Base-by-base conservation (phyloP, 2,797 vertebrate genomes). In the Syngnathus rostellatus region DNA sequence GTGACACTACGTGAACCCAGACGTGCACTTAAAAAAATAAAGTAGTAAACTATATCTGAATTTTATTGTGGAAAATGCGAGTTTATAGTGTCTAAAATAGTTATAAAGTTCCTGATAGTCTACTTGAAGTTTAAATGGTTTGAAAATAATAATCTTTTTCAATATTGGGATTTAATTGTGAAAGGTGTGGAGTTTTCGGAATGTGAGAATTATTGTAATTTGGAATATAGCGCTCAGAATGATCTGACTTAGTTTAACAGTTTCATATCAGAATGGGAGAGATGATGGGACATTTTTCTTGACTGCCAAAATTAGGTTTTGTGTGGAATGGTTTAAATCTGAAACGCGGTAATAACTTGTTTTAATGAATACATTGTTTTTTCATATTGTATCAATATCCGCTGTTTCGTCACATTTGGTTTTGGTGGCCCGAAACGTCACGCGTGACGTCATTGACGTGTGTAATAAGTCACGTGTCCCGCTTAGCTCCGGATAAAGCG, bases 391-490 rank as follows among this genome's bases (percentile, higher is more conserved):
- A 16, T 6, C 25, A 31, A 2, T 6, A 14, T 31, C 23, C 3
- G 16, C 31, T 5, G 14, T 58, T 58, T 58, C 25, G 8, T 37
- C 55, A 58, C 21, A 45, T 46, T 62, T 43, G 59, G 55, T 45
- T 21, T 23, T 62, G 41, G 2, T 17, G 48, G 72, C 60, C 67
- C 48, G 5, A 1, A 5, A 55, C 39, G 85, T 84, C 87, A 85
- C 70, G 73, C 12, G 68, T 89, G 89, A 90, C 90, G 88, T 89
- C 51, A 57, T 39, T n/a, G 54, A 63, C 21, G 81, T 2, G 87
- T 87, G 85, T 85, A 87, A 84, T 83, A 73, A 69, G 88, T 91
- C 89, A 91, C 88, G 87, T 90, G 90, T 68, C 5, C 63, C 3
- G 69, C 80, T 85, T 83, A 86, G 85, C 75, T 87, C 88, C 74